A percentile compares a stretch with the other conserved stretches of the same genome.
Evolutionary conservation across 1,140 invertebrate species (phyloP).

Genomic region (Lepidostoma basale): DNA sequence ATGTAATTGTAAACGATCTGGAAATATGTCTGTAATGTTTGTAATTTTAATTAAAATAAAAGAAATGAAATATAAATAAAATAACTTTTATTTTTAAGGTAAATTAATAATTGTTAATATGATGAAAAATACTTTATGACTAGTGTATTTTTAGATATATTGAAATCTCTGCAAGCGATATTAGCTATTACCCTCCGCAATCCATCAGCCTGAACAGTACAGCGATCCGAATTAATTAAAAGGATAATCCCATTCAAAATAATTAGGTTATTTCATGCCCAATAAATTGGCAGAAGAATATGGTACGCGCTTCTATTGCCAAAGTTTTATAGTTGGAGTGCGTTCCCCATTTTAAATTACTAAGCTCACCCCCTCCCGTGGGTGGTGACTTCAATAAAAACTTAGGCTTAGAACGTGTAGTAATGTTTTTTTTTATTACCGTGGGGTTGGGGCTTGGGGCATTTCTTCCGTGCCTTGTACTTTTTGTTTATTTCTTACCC

Average conservation of each 20-base stretch:
- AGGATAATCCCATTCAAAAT: slow-evolving; percentile 36
- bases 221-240: slow-evolving; percentile 36
- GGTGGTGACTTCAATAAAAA: slow-evolving; percentile 45
- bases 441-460: slow-evolving; percentile 34
- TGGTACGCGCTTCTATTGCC: slow-evolving; percentile 27
- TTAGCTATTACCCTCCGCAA: background rate
- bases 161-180: background rate
- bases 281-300: slow-evolving; percentile 41
- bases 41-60: no score
- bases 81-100: no score
- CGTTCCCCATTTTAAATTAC: slow-evolving; percentile 43
- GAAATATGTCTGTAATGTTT: no score
- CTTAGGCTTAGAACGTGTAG: slow-evolving; percentile 37
- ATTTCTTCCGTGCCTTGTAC: background rate
- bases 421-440: slow-evolving; percentile 43
- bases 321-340: slow-evolving; percentile 42
- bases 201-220: background rate
- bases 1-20: no score
- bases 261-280: slow-evolving; percentile 42
- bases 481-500: slow-evolving; percentile 30
- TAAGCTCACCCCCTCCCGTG: slow-evolving; percentile 11
- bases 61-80: no score
- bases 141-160: background rate
- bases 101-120: no score
- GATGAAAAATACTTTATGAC: no score